Base-by-base conservation (phyloP, 2,888 invertebrate species). In the Pseudeuparius sepicola region DNA sequence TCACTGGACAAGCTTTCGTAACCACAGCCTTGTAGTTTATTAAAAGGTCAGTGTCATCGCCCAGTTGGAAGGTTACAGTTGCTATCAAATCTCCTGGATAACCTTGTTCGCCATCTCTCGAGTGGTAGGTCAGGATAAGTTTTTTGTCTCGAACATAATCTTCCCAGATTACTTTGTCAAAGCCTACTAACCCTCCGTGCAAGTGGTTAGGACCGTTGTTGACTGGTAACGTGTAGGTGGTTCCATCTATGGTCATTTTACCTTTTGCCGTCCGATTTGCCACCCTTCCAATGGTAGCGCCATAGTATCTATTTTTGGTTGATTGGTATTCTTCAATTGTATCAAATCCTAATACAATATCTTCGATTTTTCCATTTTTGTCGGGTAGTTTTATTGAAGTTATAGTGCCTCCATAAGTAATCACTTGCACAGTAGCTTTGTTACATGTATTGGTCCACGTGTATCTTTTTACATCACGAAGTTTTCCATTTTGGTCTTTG, bases 321-420 rank as follows among this genome's bases (percentile, higher is more conserved):
- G 32, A 30, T n/a, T 40, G 18, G 27, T 49, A 49, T 28, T 41
- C 46, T 12, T 45, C 42, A 6, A 47, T 13, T 13, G 34, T 36
- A 24, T 48, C 40, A 24, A 44, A 48, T 10, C 47, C 48, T 12
- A 45, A 35, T 2, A 47, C 45, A 12, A 48, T 31, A 34, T 48
- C 48, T 16, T 44, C 43, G 14, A 42, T 17, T 5, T 43, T 44
- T 9, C 43, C 41, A 33, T 42, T 23, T 27, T 34, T 45, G 31
- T 88, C 83, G 0, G 86, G 86, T 2, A 78, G 72, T 54, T 73
- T 70, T 7, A 92, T 70, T 11, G 76, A 69, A 1, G 78, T 82
- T 34, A 93, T 75, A 2, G 83, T 82, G 1, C 86, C 90, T 16
- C 92, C 92, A 49, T 81, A 83, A n/a, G 78, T 77, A 34, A 88